phyloP scores from a whole-genome alignment of 2,113 vertebrate genomes.

The Panthera tigris region DNA sequence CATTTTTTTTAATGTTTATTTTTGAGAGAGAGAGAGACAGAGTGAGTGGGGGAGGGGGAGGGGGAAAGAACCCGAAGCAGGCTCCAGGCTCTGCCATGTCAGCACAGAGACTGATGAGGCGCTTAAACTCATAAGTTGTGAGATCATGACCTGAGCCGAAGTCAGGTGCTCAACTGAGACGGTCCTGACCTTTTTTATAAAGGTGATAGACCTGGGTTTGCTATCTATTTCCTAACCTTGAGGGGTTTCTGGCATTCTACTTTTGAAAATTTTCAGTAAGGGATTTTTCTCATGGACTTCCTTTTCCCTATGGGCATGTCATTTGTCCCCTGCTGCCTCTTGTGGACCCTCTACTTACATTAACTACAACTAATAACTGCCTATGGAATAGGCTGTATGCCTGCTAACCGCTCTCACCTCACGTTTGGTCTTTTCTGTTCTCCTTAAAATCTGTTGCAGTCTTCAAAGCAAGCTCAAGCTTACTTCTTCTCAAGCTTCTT shows the following conservation, averaged over 20 bases:
- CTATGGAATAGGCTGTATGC: not conserved
- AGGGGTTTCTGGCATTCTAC: not conserved
- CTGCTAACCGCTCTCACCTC: not conserved
- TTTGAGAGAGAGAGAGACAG: no score
- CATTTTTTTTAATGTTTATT: no score
- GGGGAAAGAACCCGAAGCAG: no score
- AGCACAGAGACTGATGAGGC: no score
- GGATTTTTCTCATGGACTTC: not conserved
- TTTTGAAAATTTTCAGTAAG: not conserved
- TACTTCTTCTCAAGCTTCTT: not conserved
- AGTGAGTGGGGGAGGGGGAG: no score
- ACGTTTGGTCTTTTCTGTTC: not conserved
- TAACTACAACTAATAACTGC: not conserved
- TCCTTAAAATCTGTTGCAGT: not conserved
- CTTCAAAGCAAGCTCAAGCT: not conserved
- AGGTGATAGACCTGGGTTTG: not conserved
- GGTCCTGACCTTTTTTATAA: not conserved
- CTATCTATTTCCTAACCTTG: not conserved
- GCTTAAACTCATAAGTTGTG: no score
- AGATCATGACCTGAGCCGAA: no score
- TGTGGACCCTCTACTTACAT: no score
- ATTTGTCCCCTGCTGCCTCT: not conserved
- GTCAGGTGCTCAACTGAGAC: no score
- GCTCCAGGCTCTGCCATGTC: no score
- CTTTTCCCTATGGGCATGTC: not conserved